Evolutionary conservation across 2,797 vertebrate species (phyloP), one percentile per base, ranked within the genome.

Genomic region (Ceyx erithaca): DNA sequence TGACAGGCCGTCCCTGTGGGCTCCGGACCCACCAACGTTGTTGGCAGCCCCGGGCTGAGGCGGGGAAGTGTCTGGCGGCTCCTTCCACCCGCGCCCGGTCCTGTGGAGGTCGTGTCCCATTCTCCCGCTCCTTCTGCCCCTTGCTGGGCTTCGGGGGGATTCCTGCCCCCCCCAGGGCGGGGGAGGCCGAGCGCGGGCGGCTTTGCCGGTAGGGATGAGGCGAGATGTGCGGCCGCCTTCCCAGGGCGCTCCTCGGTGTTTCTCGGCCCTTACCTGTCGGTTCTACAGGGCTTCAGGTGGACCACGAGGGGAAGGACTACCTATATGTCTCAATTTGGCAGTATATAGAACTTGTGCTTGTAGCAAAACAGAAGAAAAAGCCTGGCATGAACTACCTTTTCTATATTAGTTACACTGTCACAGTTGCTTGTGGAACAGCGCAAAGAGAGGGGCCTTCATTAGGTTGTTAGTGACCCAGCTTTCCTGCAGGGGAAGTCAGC

Each of bases 391-490:
- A 2, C 28, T 35, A 8, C 22, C 7, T 28, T 13, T 19, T 48
- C 1, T 19, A 0, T 55, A 0, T 33, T 33, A 33, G 33, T 33
- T 33, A 33, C 33, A 33, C 33, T 33, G 33, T 55, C 35, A 3
- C 2, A 7, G 57, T 6, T 61, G 28, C 41, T 46, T 37, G 22
- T 61, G 21, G 35, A 51, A 14, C n/a, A 23, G 0, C 7, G 30
- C 17, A 13, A 28, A 20, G 10, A 18, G 15, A 15, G 21, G 30
- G 30, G 9, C 0, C 40, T 40, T 40, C 21, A 6, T 37, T 31
- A n/a, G 30, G 35, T 30, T 31, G 17, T 52, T 33, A 11, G 31
- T 66, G 71, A n/a, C 46, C 7, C 14, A 23, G 33, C 30, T 75
- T 78, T 64, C 46, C 37, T 64, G 19, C 12, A 3, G 33, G 52